These are phyloP conservation scores for Odocoileus virginianus DNA, from an alignment of 2,113 vertebrate genomes.

Conservation along the genomic window DNA sequence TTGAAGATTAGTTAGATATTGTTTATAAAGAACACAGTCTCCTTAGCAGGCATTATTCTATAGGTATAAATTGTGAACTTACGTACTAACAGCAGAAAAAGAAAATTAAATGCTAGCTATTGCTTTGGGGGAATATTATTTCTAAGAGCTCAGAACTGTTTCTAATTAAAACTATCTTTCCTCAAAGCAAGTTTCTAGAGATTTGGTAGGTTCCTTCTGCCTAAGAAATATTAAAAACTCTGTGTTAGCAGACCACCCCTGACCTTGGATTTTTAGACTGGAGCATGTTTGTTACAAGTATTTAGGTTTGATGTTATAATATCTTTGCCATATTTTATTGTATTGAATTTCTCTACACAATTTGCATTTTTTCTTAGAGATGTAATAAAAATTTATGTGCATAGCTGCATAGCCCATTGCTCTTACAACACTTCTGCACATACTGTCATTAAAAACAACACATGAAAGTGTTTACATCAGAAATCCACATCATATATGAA, in stretches of 20 bases:
- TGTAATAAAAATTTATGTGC: neutral
- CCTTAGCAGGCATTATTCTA: neutral
- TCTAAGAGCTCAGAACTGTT: neutral
- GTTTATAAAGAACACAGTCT: neutral
- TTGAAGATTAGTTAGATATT: neutral
- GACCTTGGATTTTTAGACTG: neutral
- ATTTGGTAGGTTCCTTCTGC: neutral
- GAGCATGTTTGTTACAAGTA: neutral
- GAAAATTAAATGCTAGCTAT: neutral
- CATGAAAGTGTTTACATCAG: neutral
- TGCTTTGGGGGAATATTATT: neutral
- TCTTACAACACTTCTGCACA: neutral
- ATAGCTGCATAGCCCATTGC: neutral
- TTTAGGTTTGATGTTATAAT: neutral
- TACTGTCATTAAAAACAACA: neutral
- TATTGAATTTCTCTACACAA: neutral
- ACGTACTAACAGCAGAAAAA: neutral
- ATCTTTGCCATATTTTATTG: neutral
- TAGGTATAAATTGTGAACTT: neutral
- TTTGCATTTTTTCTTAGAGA: neutral
- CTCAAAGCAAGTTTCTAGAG: neutral
- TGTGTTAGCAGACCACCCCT: neutral
- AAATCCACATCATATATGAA: slow-evolving; percentile 43
- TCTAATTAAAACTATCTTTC: neutral
- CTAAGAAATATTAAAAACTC: neutral